Conservation (phyloP, 1,140 invertebrate species). For the Lethrus apterus region DNA sequence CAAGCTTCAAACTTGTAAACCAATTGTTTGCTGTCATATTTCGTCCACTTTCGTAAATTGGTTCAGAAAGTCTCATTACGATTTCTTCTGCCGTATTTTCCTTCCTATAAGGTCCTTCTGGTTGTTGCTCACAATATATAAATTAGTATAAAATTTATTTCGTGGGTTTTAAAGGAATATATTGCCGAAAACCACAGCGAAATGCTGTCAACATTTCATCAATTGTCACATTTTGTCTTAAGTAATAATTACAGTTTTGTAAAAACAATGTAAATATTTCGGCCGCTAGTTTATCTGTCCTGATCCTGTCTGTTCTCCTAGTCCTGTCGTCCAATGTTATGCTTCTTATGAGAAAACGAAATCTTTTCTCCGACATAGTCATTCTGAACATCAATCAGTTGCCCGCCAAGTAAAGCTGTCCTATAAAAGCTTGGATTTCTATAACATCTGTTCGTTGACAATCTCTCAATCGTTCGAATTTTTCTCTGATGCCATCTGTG, state of each 20-base stretch:
- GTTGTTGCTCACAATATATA: not conserved
- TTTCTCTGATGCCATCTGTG: not conserved
- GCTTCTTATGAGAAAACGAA: not conserved
- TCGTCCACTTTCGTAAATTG: not conserved
- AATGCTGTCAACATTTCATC: not conserved
- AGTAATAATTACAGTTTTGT: not conserved
- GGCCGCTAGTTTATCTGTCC: not conserved
- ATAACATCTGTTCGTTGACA: not conserved
- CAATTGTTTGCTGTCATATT: not conserved
- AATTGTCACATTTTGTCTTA: not conserved
- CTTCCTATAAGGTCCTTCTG: not conserved
- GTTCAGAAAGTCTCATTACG: not conserved
- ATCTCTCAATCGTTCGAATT: not conserved
- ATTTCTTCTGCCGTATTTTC: not conserved
- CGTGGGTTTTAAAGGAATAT: not conserved
- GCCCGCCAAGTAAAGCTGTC: too few species aligned
- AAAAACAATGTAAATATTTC: not conserved
- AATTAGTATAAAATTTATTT: too few species aligned
- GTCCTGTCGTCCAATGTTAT: not conserved
- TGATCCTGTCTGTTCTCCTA: not conserved
- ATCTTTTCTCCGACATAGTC: not conserved
- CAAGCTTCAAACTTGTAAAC: conserved; percentile 62
- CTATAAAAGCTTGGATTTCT: too few species aligned
- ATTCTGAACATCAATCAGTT: not conserved
- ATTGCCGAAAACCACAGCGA: not conserved